Percentiles rank a stretch among this genome's conserved stretches.
Conservation (phyloP, 1,140 invertebrate genomes). For the Leptestheria dahalacensis region DNA sequence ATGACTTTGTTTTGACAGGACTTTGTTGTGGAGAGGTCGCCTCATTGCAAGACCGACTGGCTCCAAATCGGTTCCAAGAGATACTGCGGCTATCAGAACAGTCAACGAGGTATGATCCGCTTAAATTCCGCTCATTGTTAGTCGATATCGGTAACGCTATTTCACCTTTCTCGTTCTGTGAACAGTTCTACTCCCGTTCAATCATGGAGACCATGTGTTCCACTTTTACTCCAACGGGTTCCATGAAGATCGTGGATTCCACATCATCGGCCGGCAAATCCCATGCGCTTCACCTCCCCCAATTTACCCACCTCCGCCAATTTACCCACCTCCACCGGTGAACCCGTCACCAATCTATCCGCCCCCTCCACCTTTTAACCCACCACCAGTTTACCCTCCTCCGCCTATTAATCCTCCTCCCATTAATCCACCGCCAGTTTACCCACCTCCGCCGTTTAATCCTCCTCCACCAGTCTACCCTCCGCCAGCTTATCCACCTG, state of each 20-base stretch:
- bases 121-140: background rate
- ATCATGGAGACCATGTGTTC: conserved; percentile 11
- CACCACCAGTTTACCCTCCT: conserved; percentile 1
- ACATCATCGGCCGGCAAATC: conserved; percentile 17
- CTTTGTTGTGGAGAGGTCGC: conserved; percentile 18
- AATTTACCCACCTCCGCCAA: background rate
- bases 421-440: background rate
- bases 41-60: conserved; percentile 14
- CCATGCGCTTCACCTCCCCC: conserved; percentile 1
- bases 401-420: background rate
- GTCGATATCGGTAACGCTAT: no score
- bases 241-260: conserved; percentile 18
- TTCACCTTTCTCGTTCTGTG: no score
- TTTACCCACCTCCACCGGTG: background rate
- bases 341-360: background rate
- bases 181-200: background rate
- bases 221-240: conserved; percentile 17
- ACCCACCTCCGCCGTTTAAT: background rate
- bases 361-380: background rate
- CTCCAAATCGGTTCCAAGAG: conserved; percentile 14
- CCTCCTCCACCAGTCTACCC: background rate
- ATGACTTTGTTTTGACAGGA: no score
- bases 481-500: background rate
- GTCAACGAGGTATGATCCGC: conserved; percentile 12
- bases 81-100: conserved; percentile 5